phyloP scores from a whole-genome alignment of 2,797 vertebrate species.

The Triplophysa bombifrons region DNA sequence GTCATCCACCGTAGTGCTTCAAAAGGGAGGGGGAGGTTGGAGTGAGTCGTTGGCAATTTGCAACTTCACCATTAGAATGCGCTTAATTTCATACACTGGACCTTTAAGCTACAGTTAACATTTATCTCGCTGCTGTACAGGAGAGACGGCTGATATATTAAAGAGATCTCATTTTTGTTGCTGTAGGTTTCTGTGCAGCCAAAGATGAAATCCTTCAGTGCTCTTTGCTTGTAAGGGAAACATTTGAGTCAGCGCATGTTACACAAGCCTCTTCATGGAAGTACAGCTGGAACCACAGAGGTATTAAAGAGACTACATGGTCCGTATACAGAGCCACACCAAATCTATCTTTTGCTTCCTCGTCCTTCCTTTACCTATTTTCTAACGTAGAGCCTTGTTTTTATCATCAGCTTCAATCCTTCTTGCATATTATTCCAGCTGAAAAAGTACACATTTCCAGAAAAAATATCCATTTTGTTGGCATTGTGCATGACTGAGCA shows the following conservation, averaged over 20 bases:
- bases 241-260: conserved; percentile 39
- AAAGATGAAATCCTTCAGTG: neutral
- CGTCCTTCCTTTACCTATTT: neutral
- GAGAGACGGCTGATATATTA: neutral
- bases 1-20: no score
- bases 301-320: neutral
- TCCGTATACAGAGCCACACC: neutral
- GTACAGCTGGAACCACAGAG: conserved; percentile 18
- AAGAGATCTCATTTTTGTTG: neutral
- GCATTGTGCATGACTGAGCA: conserved; percentile 31
- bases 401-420: neutral
- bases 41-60: no score
- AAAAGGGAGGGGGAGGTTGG: no score
- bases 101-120: neutral
- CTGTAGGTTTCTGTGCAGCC: neutral
- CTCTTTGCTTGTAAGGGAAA: conserved; percentile 13
- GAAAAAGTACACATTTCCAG: neutral
- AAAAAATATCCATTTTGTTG: conserved; percentile 12
- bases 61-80: no score
- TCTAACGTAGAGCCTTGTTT: neutral
- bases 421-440: neutral
- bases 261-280: conserved; percentile 33
- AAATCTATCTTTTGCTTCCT: neutral
- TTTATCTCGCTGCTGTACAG: neutral
- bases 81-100: neutral